Percentiles rank a stretch among this genome's conserved stretches.
Evolutionary conservation across 1,140 invertebrate species (phyloP).

Genomic region (Cydia strobilella): DNA sequence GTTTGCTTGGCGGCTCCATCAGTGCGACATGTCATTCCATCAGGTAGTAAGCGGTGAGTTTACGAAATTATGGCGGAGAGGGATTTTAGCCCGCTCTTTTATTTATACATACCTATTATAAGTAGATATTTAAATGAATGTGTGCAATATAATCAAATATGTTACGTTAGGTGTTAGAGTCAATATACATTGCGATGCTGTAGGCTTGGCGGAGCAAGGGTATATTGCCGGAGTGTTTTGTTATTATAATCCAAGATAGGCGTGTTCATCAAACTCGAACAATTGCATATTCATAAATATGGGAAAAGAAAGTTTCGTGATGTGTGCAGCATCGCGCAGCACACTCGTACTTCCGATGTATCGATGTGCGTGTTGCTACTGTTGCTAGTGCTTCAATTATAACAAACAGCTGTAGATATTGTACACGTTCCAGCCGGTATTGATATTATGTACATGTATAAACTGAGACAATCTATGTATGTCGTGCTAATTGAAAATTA

Average conservation of each 20-base stretch:
- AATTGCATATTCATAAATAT: constrained; percentile 10
- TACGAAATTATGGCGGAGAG: constrained; percentile 77
- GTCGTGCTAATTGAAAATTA: constrained; percentile 41
- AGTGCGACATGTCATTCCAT: constrained; percentile 73
- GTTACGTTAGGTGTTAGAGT: constrained; percentile 67
- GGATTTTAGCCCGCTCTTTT: constrained; percentile 74
- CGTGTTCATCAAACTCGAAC: background rate
- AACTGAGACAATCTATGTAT: constrained; percentile 46
- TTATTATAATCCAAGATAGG: background rate
- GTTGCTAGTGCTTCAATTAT: constrained; percentile 54
- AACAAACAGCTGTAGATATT: constrained; percentile 53
- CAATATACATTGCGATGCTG: constrained; percentile 43
- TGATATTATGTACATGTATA: constrained; percentile 43
- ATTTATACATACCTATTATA: constrained; percentile 43
- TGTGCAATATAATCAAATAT: constrained; percentile 75
- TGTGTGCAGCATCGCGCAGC: constrained; percentile 26
- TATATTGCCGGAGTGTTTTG: constrained; percentile 12
- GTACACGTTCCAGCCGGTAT: constrained; percentile 52
- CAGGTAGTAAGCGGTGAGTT: constrained; percentile 77
- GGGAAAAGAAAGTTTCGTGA: constrained; percentile 21
- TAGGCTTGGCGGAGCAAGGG: background rate
- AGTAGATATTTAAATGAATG: constrained; percentile 66
- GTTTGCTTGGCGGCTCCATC: constrained; percentile 68
- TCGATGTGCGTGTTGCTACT: constrained; percentile 50
- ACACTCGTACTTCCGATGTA: constrained; percentile 45